A percentile compares a stretch with the other conserved stretches of the same genome.
phyloP scores from a whole-genome alignment of 64 coral and sea anemone species.

The Cladopsammia gracilis region DNA sequence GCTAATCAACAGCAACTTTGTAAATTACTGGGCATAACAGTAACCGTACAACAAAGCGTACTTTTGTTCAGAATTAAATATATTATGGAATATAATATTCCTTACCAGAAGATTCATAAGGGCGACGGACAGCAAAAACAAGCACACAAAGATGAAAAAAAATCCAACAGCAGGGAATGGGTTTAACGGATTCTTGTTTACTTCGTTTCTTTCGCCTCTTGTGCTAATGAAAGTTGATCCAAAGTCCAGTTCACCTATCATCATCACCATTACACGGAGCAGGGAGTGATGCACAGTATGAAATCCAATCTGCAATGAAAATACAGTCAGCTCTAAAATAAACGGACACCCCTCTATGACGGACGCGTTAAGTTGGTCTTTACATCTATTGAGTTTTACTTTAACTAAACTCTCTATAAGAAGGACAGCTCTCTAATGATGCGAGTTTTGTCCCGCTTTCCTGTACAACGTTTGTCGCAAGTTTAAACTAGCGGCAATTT shows the following conservation, averaged over 20 bases:
- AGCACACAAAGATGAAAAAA: slow-evolving; percentile 51
- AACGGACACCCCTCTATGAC: too few species aligned
- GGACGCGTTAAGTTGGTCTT: too few species aligned
- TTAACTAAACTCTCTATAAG: too few species aligned
- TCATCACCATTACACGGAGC: slow-evolving; percentile 64
- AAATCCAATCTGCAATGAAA: slow-evolving; percentile 48
- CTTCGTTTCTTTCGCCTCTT: not conserved
- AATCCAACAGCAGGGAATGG: slow-evolving; percentile 24
- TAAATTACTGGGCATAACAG: too few species aligned
- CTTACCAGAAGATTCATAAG: slow-evolving; percentile 87
- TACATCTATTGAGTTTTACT: too few species aligned
- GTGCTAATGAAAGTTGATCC: slow-evolving; percentile 59
- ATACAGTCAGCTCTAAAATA: not conserved
- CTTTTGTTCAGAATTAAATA: too few species aligned
- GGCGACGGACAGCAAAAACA: slow-evolving; percentile 48
- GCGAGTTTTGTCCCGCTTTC: too few species aligned
- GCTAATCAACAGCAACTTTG: too few species aligned
- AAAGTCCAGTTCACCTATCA: slow-evolving; percentile 72
- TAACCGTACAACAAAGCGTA: too few species aligned
- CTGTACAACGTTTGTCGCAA: too few species aligned
- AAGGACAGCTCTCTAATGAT: too few species aligned
- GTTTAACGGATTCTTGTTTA: slow-evolving; percentile 15
- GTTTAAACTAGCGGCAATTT: too few species aligned
- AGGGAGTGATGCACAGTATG: not conserved
- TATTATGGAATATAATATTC: not conserved